Evolutionary conservation across 2,797 vertebrate species (phyloP).

Genomic region (Poecile montanus): DNA sequence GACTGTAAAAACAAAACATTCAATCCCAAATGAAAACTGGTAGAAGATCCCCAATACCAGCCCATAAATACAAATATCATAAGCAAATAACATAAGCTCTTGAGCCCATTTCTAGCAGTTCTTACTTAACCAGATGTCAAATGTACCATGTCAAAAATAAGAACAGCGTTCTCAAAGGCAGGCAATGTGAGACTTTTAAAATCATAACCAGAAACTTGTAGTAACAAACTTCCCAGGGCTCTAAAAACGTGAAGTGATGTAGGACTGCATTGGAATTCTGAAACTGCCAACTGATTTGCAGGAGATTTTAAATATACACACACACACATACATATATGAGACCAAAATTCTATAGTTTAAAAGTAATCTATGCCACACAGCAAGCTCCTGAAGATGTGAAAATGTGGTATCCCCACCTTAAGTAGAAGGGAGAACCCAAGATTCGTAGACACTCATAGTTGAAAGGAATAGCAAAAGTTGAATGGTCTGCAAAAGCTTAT

Average conservation of each 20-base stretch:
- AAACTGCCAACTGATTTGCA: neutral
- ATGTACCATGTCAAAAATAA: neutral
- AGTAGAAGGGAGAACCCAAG: neutral
- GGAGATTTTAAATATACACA: neutral
- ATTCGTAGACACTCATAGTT: accelerated
- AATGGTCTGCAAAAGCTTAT: neutral
- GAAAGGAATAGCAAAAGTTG: neutral
- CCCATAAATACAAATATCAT: neutral
- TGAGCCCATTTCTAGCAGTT: neutral
- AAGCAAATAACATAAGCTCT: neutral
- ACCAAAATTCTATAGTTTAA: neutral
- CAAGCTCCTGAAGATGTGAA: neutral
- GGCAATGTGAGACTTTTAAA: neutral
- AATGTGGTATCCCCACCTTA: neutral
- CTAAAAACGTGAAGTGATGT: neutral
- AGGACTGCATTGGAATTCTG: neutral
- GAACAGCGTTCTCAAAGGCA: neutral
- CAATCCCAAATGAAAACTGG: neutral
- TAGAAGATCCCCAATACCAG: neutral
- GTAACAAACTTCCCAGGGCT: neutral
- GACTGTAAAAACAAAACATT: neutral
- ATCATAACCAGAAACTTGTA: neutral
- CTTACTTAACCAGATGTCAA: neutral
- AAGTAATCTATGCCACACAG: neutral
- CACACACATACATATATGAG: accelerated